These are phyloP conservation scores for Gallinago media DNA, from an alignment of 2,113 vertebrate genomes.

Conservation along the genomic window DNA sequence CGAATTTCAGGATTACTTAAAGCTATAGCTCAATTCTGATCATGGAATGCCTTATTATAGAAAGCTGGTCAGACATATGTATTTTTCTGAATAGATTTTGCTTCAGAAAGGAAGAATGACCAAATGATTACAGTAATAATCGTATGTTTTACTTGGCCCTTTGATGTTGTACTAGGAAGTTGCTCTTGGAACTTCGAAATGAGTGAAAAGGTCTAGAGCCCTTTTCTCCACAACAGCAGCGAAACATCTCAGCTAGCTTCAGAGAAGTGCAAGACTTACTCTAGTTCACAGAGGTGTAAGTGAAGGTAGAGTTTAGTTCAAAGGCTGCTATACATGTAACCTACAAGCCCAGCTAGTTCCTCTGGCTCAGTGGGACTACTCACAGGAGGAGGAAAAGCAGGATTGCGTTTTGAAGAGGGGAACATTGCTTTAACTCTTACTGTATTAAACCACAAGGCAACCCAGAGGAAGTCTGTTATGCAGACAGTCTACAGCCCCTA, in stretches of 20 bases:
- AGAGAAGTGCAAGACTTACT: background rate
- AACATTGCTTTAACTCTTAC: background rate
- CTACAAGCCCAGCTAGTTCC: background rate
- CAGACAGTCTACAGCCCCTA: background rate
- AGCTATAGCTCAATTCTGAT: background rate
- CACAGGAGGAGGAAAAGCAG: background rate
- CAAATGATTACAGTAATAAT: background rate
- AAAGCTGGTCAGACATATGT: background rate
- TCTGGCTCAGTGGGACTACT: background rate
- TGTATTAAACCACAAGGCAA: background rate
- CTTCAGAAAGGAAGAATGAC: background rate
- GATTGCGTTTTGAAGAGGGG: background rate
- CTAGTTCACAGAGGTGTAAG: background rate
- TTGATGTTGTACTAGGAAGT: background rate
- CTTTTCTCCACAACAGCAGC: background rate
- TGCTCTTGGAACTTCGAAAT: background rate
- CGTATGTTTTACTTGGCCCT: background rate
- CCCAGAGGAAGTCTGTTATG: background rate
- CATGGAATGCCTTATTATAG: background rate
- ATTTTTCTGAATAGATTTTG: background rate
- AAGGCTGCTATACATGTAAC: background rate
- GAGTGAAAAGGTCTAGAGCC: background rate
- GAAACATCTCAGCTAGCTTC: background rate
- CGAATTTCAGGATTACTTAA: background rate
- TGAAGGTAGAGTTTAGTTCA: conserved; percentile 18